These are phyloP conservation scores for Rhegmatorhina hoffmannsi DNA, from an alignment of 2,113 vertebrate genomes.

Conservation along the genomic window DNA sequence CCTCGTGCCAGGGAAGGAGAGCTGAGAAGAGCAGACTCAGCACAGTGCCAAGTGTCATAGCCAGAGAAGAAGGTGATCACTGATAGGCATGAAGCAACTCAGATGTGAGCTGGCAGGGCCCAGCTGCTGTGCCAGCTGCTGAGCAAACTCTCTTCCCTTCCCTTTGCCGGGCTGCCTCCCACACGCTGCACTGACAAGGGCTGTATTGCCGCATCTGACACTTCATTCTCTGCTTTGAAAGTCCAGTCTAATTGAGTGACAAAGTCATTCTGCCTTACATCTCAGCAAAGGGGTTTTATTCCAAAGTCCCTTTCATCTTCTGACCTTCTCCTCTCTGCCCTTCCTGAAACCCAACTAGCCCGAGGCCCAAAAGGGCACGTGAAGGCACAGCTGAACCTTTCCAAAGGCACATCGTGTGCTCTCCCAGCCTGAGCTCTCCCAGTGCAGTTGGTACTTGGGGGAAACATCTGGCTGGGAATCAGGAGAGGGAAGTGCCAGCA, in stretches of 20 bases:
- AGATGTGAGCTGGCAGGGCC: background rate
- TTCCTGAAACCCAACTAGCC: background rate
- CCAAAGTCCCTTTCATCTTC: constrained; percentile 33
- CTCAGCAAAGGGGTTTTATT: background rate
- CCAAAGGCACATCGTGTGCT: background rate
- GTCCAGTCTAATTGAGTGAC: constrained; percentile 40
- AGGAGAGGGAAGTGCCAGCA: background rate
- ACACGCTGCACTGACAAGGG: background rate
- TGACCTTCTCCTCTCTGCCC: constrained; percentile 36
- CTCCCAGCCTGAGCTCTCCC: background rate
- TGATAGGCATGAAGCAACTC: background rate
- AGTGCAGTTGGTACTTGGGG: background rate
- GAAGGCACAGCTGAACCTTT: background rate
- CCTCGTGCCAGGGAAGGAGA: background rate
- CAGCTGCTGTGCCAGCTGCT: constrained; percentile 43
- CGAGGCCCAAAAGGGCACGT: background rate
- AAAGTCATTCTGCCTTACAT: constrained; percentile 28
- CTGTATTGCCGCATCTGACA: background rate
- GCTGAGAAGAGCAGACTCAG: background rate
- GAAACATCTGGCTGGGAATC: background rate
- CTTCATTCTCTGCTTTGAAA: constrained; percentile 40
- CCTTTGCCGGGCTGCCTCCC: background rate
- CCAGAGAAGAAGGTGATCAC: background rate
- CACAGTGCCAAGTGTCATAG: constrained; percentile 7
- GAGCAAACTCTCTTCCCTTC: background rate